Percentiles rank a stretch among this genome's conserved stretches.
phyloP scores from a whole-genome alignment of 1,140 invertebrate species.

The Globodera rostochiensis region DNA sequence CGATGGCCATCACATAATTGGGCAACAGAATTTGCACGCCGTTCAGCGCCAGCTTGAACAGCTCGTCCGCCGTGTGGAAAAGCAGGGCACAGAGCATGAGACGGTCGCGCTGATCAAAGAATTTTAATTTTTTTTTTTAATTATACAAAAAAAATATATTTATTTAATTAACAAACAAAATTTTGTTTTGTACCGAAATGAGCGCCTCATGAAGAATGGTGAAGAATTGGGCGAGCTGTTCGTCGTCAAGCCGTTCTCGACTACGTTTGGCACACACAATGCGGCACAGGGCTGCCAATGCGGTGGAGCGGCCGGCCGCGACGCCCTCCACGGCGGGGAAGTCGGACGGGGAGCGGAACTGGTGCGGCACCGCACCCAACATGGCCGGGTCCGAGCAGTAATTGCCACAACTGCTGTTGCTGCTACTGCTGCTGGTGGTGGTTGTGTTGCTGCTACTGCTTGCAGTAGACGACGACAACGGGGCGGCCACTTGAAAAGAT shows the following conservation, averaged over 20 bases:
- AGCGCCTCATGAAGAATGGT: conserved; percentile 85
- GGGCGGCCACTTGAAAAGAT: background rate
- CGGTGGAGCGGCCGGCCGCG: conserved; percentile 83
- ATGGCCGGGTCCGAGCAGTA: conserved; percentile 12
- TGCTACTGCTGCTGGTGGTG: conserved; percentile 5
- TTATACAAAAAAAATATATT: conserved; percentile 11
- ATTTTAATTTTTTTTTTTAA: conserved; percentile 65
- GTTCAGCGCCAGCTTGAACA: conserved; percentile 86
- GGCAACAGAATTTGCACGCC: conserved; percentile 88
- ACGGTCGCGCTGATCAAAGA: conserved; percentile 49
- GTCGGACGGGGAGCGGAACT: conserved; percentile 25
- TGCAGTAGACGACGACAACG: conserved; percentile 18
- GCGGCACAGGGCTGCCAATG: conserved; percentile 87
- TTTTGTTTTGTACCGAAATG: conserved; percentile 72
- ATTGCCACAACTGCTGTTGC: conserved; percentile 7
- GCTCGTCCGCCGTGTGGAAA: conserved; percentile 68
- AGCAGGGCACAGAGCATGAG: conserved; percentile 62
- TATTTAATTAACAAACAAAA: conserved; percentile 9
- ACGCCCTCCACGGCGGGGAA: conserved; percentile 56
- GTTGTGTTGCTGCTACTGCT: conserved; percentile 13
- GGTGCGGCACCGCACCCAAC: conserved; percentile 1
- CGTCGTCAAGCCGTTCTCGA: conserved; percentile 87
- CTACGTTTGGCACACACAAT: conserved; percentile 95
- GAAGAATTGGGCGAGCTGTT: conserved; percentile 92
- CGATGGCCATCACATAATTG: conserved; percentile 82